phyloP scores from a whole-genome alignment of 2,113 vertebrate genomes.

The Neodon shergylaensis region DNA sequence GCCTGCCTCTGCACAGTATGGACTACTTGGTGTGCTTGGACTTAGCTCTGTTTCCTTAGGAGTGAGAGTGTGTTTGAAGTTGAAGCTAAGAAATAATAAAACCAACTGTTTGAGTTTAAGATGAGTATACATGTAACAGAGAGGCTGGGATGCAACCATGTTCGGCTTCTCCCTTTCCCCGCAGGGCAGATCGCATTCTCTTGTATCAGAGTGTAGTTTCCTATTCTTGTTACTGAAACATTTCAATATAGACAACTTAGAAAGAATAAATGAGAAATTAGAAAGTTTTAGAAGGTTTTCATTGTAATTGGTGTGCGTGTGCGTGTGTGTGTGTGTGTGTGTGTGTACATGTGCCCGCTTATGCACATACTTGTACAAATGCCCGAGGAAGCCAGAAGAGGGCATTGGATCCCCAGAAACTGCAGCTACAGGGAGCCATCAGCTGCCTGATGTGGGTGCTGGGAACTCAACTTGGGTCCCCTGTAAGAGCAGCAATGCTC shows the following conservation, averaged over 20 bases:
- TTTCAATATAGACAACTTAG: neutral
- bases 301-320: too few relatives aligned
- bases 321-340: neutral
- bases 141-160: rapidly evolving
- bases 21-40: neutral
- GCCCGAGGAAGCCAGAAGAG: neutral
- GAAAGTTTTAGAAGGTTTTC: neutral
- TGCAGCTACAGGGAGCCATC: too few relatives aligned
- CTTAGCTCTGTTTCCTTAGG: neutral
- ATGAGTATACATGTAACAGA: neutral
- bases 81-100: neutral
- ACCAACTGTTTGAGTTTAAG: neutral
- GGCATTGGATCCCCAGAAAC: neutral
- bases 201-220: neutral
- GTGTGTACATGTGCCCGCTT: neutral
- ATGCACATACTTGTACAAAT: neutral
- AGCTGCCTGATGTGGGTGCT: neutral
- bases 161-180: rapidly evolving
- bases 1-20: neutral
- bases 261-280: neutral
- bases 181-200: neutral
- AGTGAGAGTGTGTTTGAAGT: neutral
- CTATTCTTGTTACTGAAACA: neutral
- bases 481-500: neutral
- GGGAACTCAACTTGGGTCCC: neutral